A percentile compares a stretch with the other conserved stretches of the same genome.
Evolutionary conservation across 92 coral and sea anemone genomes (phyloP).

Genomic region (Bergia puertoricense): DNA sequence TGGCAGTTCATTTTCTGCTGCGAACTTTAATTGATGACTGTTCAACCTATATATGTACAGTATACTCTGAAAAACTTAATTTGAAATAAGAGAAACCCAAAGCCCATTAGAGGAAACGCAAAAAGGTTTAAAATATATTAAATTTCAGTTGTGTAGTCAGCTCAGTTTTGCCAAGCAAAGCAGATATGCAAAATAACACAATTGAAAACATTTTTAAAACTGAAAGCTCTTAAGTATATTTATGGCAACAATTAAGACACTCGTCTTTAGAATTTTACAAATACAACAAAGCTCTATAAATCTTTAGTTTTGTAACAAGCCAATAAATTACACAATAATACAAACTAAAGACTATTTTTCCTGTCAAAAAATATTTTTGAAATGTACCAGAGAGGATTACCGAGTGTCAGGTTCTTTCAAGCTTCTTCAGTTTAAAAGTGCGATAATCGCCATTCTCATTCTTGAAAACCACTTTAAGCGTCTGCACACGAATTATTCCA

Average conservation of each 20-base stretch:
- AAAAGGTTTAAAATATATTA: not conserved
- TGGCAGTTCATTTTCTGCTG: not conserved
- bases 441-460: not conserved
- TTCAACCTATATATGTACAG: no score
- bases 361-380: not conserved
- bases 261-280: not conserved
- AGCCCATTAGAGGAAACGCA: slow-evolving; percentile 8
- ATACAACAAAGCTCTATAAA: no score
- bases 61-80: not conserved
- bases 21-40: not conserved
- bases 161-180: not conserved
- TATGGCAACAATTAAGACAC: not conserved
- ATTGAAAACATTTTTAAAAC: not conserved
- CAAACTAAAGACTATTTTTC: not conserved
- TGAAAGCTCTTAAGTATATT: not conserved
- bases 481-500: not conserved
- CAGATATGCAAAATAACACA: not conserved
- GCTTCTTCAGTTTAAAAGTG: not conserved
- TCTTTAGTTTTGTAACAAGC: not conserved
- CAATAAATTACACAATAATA: not conserved
- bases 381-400: not conserved
- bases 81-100: not conserved
- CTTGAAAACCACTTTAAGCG: not conserved
- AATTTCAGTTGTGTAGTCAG: not conserved
- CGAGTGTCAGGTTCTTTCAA: not conserved